Conservation (phyloP, 1,140 invertebrate species). For the Pectinophora gossypiella region DNA sequence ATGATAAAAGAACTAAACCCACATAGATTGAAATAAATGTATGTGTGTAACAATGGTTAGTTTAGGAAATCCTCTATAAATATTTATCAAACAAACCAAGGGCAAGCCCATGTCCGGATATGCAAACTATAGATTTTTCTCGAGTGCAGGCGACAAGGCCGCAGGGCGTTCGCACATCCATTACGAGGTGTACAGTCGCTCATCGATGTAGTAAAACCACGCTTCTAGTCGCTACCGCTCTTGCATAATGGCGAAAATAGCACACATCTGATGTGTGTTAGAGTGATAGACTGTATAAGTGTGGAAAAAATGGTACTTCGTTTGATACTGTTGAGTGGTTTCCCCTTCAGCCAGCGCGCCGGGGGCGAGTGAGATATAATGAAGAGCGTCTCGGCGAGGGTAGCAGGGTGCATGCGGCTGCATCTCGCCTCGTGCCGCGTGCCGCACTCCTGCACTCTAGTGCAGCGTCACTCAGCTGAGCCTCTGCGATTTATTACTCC, state of each 20-base stretch:
- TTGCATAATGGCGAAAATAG: neutral
- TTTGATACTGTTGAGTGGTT: constrained; percentile 33
- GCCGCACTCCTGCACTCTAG: constrained; percentile 36
- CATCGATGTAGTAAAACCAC: neutral
- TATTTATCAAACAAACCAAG: neutral
- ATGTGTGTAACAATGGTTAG: neutral
- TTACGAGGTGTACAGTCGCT: no score
- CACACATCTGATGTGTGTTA: neutral
- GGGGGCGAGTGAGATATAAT: constrained; percentile 47
- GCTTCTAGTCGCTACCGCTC: neutral
- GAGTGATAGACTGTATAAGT: constrained; percentile 7
- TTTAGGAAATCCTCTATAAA: constrained; percentile 14
- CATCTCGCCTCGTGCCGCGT: constrained; percentile 18
- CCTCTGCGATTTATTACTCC: constrained; percentile 63
- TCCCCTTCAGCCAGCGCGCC: constrained; percentile 36
- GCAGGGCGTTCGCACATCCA: no score
- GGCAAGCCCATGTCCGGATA: no score
- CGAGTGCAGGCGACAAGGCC: neutral
- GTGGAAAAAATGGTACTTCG: constrained; percentile 35
- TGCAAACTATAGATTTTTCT: no score
- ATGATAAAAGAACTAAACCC: no score
- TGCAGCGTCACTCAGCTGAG: constrained; percentile 19
- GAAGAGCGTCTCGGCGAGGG: constrained; percentile 36
- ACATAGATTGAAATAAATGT: no score
- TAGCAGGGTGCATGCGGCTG: constrained; percentile 17